Percentiles rank a stretch among this genome's conserved stretches.
Conservation (phyloP, 1,140 invertebrate genomes). For the Penaeus japonicus region DNA sequence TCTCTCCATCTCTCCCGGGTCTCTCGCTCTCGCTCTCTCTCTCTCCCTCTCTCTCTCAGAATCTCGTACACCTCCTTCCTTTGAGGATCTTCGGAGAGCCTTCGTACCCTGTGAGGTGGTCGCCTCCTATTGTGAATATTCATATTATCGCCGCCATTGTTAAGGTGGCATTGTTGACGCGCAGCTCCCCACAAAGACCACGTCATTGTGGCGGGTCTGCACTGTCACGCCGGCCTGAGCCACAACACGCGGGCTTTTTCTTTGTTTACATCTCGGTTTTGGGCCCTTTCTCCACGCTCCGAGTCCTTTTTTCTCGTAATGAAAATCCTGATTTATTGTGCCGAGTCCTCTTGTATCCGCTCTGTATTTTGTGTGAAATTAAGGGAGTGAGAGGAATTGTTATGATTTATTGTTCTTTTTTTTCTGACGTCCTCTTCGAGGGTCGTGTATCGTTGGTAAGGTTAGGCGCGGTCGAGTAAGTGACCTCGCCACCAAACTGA, state of each 20-base stretch:
- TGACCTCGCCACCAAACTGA: not conserved
- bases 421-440: too few species aligned
- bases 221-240: not conserved
- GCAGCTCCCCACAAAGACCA: not conserved
- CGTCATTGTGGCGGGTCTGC: slow-evolving; percentile 8
- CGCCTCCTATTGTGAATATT: slow-evolving; percentile 34
- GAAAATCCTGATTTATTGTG: too few species aligned
- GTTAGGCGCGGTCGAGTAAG: too few species aligned
- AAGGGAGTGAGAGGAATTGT: too few species aligned
- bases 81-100: not conserved
- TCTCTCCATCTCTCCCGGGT: too few species aligned
- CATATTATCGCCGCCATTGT: slow-evolving; percentile 32
- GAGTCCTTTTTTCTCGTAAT: too few species aligned
- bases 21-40: not conserved
- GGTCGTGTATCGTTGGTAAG: too few species aligned
- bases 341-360: too few species aligned
- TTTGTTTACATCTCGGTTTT: not conserved
- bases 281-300: not conserved
- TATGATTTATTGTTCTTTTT: too few species aligned
- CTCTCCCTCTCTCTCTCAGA: not conserved
- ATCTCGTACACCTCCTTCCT: not conserved
- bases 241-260: not conserved
- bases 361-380: too few species aligned
- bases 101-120: slow-evolving; percentile 17
- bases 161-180: slow-evolving; percentile 32